These are phyloP conservation scores for Gambusia yucatana DNA, from an alignment of 2,797 vertebrate species.

Conservation along the genomic window DNA sequence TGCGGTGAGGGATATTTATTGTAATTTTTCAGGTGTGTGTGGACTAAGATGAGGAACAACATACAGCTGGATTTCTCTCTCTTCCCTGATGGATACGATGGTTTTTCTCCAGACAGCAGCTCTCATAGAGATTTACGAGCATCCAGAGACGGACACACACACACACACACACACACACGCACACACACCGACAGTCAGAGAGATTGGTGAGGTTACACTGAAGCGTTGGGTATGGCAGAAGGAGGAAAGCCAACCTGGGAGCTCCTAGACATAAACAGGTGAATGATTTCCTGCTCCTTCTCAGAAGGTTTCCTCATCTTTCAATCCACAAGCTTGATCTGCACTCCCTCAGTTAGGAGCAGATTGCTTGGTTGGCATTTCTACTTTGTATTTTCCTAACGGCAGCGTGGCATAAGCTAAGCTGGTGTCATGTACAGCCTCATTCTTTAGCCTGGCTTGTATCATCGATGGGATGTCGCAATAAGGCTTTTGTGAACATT, in stretches of 20 bases:
- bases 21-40: conserved; percentile 6
- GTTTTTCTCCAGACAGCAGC: conserved; percentile 63
- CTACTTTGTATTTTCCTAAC: conserved; percentile 52
- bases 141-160: conserved; percentile 35
- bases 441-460: conserved; percentile 60
- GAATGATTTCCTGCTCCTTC: conserved; percentile 66
- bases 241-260: conserved; percentile 54
- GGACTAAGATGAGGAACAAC: conserved; percentile 2
- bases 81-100: conserved; percentile 60
- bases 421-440: conserved; percentile 69
- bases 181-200: conserved; percentile 43
- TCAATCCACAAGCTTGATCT: conserved; percentile 42
- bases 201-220: conserved; percentile 49
- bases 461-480: conserved; percentile 63
- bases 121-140: conserved; percentile 68
- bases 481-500: conserved; percentile 24
- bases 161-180: conserved; percentile 20
- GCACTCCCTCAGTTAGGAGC: conserved; percentile 51
- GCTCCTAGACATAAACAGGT: conserved; percentile 70
- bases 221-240: conserved; percentile 31
- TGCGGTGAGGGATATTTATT: conserved; percentile 33
- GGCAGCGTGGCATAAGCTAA: conserved; percentile 54
- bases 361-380: conserved; percentile 51
- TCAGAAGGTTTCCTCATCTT: conserved; percentile 66
- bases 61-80: conserved; percentile 51